Base-by-base conservation (phyloP, 2,113 vertebrate genomes). In the Recurvirostra avosetta region DNA sequence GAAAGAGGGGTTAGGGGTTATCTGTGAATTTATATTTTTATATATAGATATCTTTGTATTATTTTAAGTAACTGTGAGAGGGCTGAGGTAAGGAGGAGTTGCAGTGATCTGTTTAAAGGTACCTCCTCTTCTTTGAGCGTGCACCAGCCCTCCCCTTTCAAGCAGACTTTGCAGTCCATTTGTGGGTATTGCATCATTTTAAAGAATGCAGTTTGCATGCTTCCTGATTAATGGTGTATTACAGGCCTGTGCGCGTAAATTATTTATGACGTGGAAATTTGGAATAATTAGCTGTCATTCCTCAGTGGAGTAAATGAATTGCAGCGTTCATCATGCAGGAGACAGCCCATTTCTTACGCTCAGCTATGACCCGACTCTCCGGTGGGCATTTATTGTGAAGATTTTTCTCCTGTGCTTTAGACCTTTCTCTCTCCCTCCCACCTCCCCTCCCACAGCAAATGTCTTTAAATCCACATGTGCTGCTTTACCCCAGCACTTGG, bases 231-330 rank as follows among this genome's bases (percentile, higher is more conserved):
- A 97, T 96, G 95, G 92, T 49, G 32, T 53, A 45, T 91, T 81
- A 30, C 4, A 11, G 88, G 65, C 80, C 43, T 23, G 83, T 40
- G 56, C 29, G 34, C n/a, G 26, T 97, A 87, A 97, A 97, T 97
- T 98, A 98, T 97, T 97, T 92, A 96, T 95, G 97, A 92, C 86
- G 45, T 81, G 95, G 95, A 97, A 98, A 95, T 96, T 91, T 96
- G 97, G 98, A 98, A 98, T 98, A 98, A 98, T 98, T 98, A 98
- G 97, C 98, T 98, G 98, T 98, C 97, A 97, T 97, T 97, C 97
- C 97, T 98, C 86, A 78, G 97, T 95, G 97, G 74, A 95, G 94
- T 94, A 98, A 98, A 98, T 98, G 97, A 98, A 97, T 98, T 98
- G 98, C 96, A 95, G 98, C 50, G 92, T 98, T 98, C 97, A 75